Evolutionary conservation across 2,113 vertebrate species (phyloP), one percentile per base, ranked within the genome.

Genomic region (Meriones unguiculatus): DNA sequence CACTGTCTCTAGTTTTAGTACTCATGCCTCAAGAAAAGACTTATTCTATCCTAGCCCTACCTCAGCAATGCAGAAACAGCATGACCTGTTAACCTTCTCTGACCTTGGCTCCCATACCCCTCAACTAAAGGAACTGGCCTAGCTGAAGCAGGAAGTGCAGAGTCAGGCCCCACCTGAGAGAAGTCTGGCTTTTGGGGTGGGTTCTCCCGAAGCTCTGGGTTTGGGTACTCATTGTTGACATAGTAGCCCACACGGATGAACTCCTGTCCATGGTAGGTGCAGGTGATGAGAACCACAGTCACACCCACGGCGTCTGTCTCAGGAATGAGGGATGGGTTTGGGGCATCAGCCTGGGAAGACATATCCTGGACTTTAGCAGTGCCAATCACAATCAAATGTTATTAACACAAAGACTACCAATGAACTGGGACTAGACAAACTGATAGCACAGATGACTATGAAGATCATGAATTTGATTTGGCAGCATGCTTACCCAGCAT

Each of bases 191-290:
- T 99, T 76, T 98, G 96, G 0, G 99, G 99, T 2, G 99, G 99
- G 98, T 99, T 99, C 97, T 99, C 99, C 54, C 99, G 98, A 41
- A 99, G 99, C 92, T 99, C 99, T 0, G 99, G 99, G 73, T 99
- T 99, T 1, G 98, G 99, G 97, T 99, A 99, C 97, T 99, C 99
- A 30, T 99, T 99, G 98, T 99, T 99, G 92, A 99, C 99, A 7
- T 99, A 99, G 97, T 99, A 99, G 65, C 99, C 99, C 13, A 99
- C 99, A 14, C 99, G 99, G 92, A 99, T 99, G 95, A 99, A 99
- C 97, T 99, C 99, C 92, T 99, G 99, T 35, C 99, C 99, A 2
- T 99, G 98, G 97, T 99, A 99, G 0, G 99, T 99, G 97, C 99
- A 99, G 87, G 99, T 99, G 90, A 99, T 99, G 30, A 99, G 98